Evolutionary conservation across 2,797 vertebrate species (phyloP), one percentile per base, ranked within the genome.

Genomic region (Huso huso): DNA sequence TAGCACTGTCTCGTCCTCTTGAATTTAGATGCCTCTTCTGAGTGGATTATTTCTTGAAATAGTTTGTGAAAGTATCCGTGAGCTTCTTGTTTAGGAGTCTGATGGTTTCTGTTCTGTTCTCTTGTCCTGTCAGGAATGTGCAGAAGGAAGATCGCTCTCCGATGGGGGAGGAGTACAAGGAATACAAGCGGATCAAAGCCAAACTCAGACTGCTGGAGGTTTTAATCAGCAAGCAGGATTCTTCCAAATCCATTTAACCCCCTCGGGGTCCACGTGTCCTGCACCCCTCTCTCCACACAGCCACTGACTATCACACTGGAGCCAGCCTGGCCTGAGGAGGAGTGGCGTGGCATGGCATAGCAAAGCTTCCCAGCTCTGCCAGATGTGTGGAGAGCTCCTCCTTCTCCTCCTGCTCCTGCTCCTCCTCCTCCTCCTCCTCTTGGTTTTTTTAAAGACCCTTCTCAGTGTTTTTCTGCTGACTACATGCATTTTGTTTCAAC

Each of bases 161-260:
- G 18, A 93, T 94, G 91, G 83, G 95, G 75, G 95, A 98, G 61
- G 95, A 95, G 75, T 98, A 98, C 87, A 90, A 89, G 71, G 95
- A 96, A 73, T 98, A 98, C 87, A 98, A 98, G 85, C 93, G 93
- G 83, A 92, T 98, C 78, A 98, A 98, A 89, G 96, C 96, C 81
- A 98, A 94, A 67, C 93, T 97, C 51, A 91, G 96, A 74, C 93
- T 98, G 73, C 85, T 98, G 73, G 96, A 98, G 82, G 96, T 98
- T 76, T 94, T 97, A 74, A 96, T 97, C 89, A 97, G 93, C 91
- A 98, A 98, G 83, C 96, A 98, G 79, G 96, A 98, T 83, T 94
- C 94, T 81, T 95, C 95, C 85, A 97, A 98, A 79, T 97, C 95
- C 72, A 96, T 96, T 84, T 97, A 91, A 67, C 69, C 66, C 69